phyloP scores from a whole-genome alignment of 2,113 vertebrate species.

The Bos taurus region DNA sequence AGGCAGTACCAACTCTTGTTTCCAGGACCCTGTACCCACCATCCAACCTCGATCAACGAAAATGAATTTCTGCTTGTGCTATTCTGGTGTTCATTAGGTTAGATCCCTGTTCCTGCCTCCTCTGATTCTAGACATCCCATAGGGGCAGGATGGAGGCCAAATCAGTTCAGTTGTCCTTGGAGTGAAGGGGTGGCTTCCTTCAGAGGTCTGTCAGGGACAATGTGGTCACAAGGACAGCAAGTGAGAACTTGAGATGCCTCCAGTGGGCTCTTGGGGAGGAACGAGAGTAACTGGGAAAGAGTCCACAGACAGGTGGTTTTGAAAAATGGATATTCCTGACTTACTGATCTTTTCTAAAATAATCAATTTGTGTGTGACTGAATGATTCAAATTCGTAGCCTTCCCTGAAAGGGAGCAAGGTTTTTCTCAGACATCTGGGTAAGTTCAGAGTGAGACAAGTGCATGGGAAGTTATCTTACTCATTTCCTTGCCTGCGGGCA shows the following conservation, averaged over 20 bases:
- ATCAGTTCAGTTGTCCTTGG: conserved; percentile 18
- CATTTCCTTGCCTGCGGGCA: neutral
- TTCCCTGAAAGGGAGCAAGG: neutral
- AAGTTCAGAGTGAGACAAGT: neutral
- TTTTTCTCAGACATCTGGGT: neutral
- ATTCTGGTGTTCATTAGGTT: neutral
- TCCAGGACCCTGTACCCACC: neutral
- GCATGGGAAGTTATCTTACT: neutral
- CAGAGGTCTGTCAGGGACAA: neutral
- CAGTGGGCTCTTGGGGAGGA: neutral
- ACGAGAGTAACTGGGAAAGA: neutral
- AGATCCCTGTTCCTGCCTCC: neutral
- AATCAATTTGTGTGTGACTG: neutral
- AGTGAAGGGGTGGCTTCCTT: neutral
- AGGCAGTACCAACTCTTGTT: neutral
- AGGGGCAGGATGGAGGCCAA: conserved; percentile 2
- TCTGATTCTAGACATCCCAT: neutral
- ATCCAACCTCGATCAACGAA: neutral
- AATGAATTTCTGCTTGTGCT: neutral
- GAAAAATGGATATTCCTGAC: neutral
- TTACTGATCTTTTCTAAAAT: neutral
- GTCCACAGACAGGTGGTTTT: neutral
- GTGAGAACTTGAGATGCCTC: neutral
- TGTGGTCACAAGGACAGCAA: neutral
- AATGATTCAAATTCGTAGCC: neutral